phyloP scores from a whole-genome alignment of 1,140 invertebrate species.

The Venustaconcha ellipsiformis region DNA sequence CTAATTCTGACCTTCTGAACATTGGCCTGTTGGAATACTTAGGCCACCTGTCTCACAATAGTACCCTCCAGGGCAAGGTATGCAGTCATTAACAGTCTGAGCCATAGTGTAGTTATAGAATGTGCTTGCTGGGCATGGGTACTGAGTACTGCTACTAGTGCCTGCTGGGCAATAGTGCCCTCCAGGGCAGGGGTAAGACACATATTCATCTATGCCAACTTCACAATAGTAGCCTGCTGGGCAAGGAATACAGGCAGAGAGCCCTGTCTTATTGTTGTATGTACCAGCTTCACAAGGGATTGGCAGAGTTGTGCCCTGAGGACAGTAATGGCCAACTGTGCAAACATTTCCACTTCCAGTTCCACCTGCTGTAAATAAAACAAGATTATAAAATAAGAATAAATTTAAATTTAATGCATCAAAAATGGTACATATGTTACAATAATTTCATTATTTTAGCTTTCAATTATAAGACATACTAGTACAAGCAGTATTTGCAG shows the following conservation, averaged over 20 bases:
- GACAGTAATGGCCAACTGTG: conserved; percentile 62
- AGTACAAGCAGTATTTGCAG: too few relatives aligned
- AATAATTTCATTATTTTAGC: too few relatives aligned
- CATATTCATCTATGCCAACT: conserved; percentile 45
- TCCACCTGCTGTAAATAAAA: too few relatives aligned
- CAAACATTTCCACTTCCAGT: conserved; percentile 62
- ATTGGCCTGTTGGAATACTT: conserved; percentile 43
- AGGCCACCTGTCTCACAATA: conserved; percentile 56
- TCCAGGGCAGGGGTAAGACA: conserved; percentile 47
- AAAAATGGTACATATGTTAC: too few relatives aligned
- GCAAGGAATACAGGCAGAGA: conserved; percentile 50
- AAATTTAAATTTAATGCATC: too few relatives aligned
- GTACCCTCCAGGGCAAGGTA: conserved; percentile 53
- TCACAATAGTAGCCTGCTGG: conserved; percentile 58
- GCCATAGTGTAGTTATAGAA: conserved; percentile 60
- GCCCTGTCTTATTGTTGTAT: conserved; percentile 53
- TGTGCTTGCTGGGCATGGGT: conserved; percentile 59
- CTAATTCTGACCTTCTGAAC: conserved; percentile 41
- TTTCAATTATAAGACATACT: too few relatives aligned
- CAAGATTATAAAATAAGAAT: too few relatives aligned
- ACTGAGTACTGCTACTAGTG: conserved; percentile 44
- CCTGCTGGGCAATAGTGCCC: conserved; percentile 62
- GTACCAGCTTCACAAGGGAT: conserved; percentile 54
- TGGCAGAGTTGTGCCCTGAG: conserved; percentile 45
- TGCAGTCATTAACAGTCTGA: conserved; percentile 43